Base-by-base conservation (phyloP, 2,797 vertebrate genomes). In the Poeciliopsis presidionis region DNA sequence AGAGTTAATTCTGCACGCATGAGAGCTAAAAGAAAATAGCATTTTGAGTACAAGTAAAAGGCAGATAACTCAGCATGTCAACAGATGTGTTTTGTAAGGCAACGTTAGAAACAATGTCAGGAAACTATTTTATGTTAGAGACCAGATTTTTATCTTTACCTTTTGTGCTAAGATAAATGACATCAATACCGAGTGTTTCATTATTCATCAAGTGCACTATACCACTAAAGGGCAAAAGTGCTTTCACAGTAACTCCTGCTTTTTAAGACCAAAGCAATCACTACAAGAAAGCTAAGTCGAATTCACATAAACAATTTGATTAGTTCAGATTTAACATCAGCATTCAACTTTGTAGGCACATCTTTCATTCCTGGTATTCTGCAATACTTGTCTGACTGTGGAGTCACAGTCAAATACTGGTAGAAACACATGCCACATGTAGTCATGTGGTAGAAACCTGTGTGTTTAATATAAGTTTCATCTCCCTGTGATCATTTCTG, bases 401-500 rank as follows among this genome's bases (percentile, higher is more conserved):
- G 36, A 39, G 36, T 39, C 0, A 39, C 36, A 39, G 5, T 39
- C 36, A 39, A 39, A 39, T 39, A 39, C 36, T 39, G 36, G 36
- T 39, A 39, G 36, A 39, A 36, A 36, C 36, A 36, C 4, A 5
- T 39, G 36, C 36, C 36, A 0, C 5, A 39, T 39, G 5, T 39
- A 5, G 5, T 5, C 36, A 39, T 39, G 74, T 61, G 20, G 70
- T 73, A 84, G 74, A 82, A 77, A 72, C 55, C 36, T 33, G 30
- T 41, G 12, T 71, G 78, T 87, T 89, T 57, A 81, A 82, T 84
- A 76, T 78, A 77, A 80, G 78, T 71, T 83, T 87, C 73, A 78
- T 87, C 63, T 89, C 74, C 39, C 57, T 73, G 71, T 73, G 79
- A 81, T 81, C 41, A 30, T 75, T 84, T 74, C 46, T 78, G 84